Evolutionary conservation across 1,140 invertebrate species (phyloP).

Genomic region (Penaeus japonicus): DNA sequence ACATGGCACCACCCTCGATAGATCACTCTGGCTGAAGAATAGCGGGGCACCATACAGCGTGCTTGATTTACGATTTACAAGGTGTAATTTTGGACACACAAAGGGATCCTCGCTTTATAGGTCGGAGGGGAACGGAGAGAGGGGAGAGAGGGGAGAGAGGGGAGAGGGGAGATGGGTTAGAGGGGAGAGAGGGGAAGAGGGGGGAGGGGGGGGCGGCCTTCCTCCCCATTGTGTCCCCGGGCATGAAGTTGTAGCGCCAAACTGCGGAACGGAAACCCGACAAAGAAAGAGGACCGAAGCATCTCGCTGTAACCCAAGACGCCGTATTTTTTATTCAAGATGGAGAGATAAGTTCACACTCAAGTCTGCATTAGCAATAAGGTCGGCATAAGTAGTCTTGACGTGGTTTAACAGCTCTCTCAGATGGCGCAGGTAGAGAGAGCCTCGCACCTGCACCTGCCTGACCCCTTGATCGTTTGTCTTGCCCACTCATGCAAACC

Average conservation of each 20-base stretch:
- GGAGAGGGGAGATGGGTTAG: background rate
- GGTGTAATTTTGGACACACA: no score
- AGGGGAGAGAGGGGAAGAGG: background rate
- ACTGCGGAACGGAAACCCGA: background rate
- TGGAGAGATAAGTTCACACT: slow-evolving; percentile 52
- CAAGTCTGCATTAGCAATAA: slow-evolving; percentile 49
- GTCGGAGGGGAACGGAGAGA: no score
- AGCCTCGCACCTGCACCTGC: background rate
- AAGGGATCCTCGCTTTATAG: no score
- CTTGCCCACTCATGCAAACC: no score
- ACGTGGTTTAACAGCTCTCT: slow-evolving; percentile 38
- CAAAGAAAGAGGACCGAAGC: background rate
- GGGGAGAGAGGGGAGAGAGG: no score
- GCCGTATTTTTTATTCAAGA: slow-evolving; percentile 29
- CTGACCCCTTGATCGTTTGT: no score
- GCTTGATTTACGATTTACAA: no score
- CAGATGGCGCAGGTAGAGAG: slow-evolving; percentile 25
- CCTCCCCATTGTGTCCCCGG: background rate
- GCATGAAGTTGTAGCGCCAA: background rate
- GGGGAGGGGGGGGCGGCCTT: background rate
- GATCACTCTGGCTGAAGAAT: no score
- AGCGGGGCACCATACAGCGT: no score
- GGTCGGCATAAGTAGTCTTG: slow-evolving; percentile 46
- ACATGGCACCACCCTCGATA: no score
- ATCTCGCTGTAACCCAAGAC: slow-evolving; percentile 29